These are phyloP conservation scores for Gonatopus flavifemur DNA, from an alignment of 1,140 invertebrate species.

Conservation along the genomic window DNA sequence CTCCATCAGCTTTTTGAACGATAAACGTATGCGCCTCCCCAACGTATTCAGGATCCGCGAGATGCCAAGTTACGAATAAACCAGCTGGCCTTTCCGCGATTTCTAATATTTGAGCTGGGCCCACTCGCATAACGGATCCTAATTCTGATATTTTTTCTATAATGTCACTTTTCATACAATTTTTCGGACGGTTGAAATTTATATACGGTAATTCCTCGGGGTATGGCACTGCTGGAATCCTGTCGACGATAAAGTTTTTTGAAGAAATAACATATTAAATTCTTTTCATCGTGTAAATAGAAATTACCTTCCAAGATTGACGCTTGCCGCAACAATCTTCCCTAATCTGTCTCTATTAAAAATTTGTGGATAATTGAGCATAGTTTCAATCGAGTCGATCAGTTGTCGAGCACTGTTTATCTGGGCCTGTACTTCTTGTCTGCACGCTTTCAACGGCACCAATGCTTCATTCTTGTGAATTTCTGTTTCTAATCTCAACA, in stretches of 20 bases:
- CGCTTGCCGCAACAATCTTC: slow-evolving; percentile 18
- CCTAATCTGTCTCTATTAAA: slow-evolving; percentile 10
- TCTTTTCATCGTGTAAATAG: too few species aligned
- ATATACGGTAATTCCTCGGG: slow-evolving; percentile 25
- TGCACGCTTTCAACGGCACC: slow-evolving; percentile 30
- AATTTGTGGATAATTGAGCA: slow-evolving; percentile 10
- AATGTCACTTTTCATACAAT: slow-evolving; percentile 11
- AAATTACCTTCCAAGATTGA: slow-evolving; percentile 22
- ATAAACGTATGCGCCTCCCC: slow-evolving; percentile 31
- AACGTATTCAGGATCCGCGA: slow-evolving; percentile 30
- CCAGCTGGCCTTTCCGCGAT: slow-evolving; percentile 32
- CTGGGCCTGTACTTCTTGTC: slow-evolving; percentile 28
- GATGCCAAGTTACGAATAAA: slow-evolving; percentile 30
- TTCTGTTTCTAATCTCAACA: slow-evolving; percentile 30
- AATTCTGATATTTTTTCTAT: slow-evolving; percentile 19
- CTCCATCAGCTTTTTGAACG: slow-evolving; percentile 27
- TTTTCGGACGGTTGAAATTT: slow-evolving; percentile 20
- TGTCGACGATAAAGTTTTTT: slow-evolving; percentile 10
- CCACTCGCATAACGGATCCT: slow-evolving; percentile 19
- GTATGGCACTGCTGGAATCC: slow-evolving; percentile 30
- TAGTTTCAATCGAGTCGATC: slow-evolving; percentile 16
- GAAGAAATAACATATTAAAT: too few species aligned
- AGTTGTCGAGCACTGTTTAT: slow-evolving; percentile 22
- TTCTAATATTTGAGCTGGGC: slow-evolving; percentile 28
- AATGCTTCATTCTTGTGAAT: slow-evolving; percentile 30